Evolutionary conservation across 1,140 invertebrate species (phyloP).

Genomic region (Aleiodes sp.): DNA sequence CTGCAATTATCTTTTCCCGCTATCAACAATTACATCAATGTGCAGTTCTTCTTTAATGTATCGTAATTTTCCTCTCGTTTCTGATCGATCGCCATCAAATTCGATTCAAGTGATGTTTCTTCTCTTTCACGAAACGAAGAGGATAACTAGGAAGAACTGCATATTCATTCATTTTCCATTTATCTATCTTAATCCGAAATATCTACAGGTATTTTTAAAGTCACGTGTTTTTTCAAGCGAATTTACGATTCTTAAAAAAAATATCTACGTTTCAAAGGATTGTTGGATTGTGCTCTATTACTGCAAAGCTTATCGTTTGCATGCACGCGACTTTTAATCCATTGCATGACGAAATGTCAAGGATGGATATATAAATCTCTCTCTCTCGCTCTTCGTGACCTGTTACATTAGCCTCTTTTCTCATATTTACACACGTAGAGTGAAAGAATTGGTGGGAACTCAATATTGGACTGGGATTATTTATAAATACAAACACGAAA

Average conservation of each 20-base stretch:
- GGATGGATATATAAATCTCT: conserved; percentile 11
- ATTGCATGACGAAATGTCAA: conserved; percentile 8
- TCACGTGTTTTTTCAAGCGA: not conserved
- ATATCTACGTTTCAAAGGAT: not conserved
- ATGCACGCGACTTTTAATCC: conserved; percentile 15
- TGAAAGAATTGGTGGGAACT: not conserved
- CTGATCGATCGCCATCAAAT: too few species aligned
- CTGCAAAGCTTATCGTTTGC: not conserved
- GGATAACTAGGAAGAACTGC: too few species aligned
- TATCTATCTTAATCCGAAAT: not conserved
- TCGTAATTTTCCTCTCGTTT: not conserved
- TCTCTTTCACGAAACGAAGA: too few species aligned
- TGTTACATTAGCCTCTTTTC: not conserved
- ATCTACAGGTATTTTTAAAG: not conserved
- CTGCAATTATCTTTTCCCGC: conserved; percentile 37
- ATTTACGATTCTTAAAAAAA: not conserved
- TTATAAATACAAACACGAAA: too few species aligned
- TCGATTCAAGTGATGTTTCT: too few species aligned
- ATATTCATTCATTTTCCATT: not conserved
- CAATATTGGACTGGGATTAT: too few species aligned
- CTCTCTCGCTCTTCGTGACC: not conserved
- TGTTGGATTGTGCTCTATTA: not conserved
- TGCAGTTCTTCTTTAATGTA: not conserved
- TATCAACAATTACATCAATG: not conserved
- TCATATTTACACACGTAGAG: not conserved